Percentiles rank a stretch among this genome's conserved stretches.
Conservation (phyloP, 2,888 invertebrate species). For the Trissolcus brochymenae region DNA sequence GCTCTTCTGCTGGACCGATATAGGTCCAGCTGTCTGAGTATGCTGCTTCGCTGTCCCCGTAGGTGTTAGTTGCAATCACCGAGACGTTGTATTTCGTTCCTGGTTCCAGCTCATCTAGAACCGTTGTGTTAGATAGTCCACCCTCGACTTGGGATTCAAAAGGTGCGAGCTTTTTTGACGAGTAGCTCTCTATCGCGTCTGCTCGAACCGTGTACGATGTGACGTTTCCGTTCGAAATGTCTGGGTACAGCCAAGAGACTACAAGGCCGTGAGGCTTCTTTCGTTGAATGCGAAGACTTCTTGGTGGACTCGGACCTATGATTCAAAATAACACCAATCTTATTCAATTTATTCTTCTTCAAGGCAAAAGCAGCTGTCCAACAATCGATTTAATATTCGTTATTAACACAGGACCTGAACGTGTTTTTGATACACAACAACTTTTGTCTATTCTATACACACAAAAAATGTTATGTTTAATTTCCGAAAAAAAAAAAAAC, state of each 20-base stretch:
- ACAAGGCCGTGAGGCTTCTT: slow-evolving; percentile 77
- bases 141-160: slow-evolving; percentile 70
- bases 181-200: slow-evolving; percentile 67
- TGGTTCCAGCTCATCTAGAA: slow-evolving; percentile 80
- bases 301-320: slow-evolving; percentile 84
- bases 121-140: slow-evolving; percentile 69
- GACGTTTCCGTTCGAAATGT: slow-evolving; percentile 77
- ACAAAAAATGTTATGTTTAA: no score
- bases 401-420: no score
- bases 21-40: slow-evolving; percentile 82
- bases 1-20: slow-evolving; percentile 83
- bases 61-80: slow-evolving; percentile 81
- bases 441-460: no score
- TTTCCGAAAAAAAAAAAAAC: no score
- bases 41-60: slow-evolving; percentile 80
- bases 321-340: neutral
- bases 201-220: slow-evolving; percentile 75
- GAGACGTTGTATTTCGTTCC: slow-evolving; percentile 87
- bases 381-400: no score
- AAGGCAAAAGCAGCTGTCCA: no score
- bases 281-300: slow-evolving; percentile 78
- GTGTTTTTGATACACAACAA: no score
- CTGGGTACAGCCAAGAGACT: slow-evolving; percentile 77
- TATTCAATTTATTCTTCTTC: neutral
- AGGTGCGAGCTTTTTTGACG: slow-evolving; percentile 65